These are phyloP conservation scores for Orius insidiosus DNA, from an alignment of 1,140 invertebrate species.

Conservation along the genomic window DNA sequence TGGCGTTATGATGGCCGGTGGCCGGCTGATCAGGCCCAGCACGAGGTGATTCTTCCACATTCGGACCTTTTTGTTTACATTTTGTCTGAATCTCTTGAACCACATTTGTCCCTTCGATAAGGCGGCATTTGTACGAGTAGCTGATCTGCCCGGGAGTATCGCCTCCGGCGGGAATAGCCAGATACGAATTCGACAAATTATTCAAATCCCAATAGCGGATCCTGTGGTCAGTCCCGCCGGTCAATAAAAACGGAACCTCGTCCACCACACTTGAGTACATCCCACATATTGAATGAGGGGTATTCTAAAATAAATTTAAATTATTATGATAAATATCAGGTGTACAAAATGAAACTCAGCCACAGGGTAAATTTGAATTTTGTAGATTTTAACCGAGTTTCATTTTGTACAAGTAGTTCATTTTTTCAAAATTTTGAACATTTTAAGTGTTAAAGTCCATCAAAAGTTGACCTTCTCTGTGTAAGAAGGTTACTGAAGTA, in stretches of 20 bases:
- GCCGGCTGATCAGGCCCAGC: constrained; percentile 47
- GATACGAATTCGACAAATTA: constrained; percentile 57
- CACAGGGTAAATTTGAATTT: too few species aligned
- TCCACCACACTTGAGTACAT: constrained; percentile 48
- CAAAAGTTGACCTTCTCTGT: too few species aligned
- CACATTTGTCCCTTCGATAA: constrained; percentile 66
- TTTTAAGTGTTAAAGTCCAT: too few species aligned
- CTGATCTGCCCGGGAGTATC: constrained; percentile 36
- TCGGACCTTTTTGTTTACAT: constrained; percentile 21
- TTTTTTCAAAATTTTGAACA: too few species aligned
- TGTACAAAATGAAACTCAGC: too few species aligned
- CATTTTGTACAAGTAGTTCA: too few species aligned
- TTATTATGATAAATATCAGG: background rate
- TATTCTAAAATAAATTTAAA: constrained; percentile 23
- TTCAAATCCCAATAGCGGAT: constrained; percentile 79
- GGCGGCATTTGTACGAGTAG: constrained; percentile 38
- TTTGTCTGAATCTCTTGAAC: constrained; percentile 48
- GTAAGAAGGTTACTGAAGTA: too few species aligned
- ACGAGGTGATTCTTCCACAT: constrained; percentile 34
- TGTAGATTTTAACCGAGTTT: too few species aligned
- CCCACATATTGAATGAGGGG: constrained; percentile 45
- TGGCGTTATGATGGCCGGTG: constrained; percentile 62
- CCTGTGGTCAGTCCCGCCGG: constrained; percentile 80
- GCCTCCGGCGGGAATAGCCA: constrained; percentile 58
- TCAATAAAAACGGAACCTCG: constrained; percentile 52